Evolutionary conservation across 2,797 vertebrate genomes (phyloP), one percentile per base, ranked within the genome.

Genomic region (Apogon talboti): DNA sequence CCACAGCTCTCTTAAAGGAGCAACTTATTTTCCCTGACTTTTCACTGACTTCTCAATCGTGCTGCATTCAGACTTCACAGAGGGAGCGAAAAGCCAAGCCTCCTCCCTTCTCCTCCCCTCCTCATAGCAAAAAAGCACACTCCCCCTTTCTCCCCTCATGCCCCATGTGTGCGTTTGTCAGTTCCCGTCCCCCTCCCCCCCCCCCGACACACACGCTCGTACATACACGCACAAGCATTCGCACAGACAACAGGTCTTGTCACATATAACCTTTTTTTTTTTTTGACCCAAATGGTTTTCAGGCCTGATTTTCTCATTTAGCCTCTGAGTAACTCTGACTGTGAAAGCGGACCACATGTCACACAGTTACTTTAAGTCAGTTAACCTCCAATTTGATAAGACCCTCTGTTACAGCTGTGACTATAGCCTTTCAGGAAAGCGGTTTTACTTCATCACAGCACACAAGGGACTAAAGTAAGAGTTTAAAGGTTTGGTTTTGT

Each of bases 101-200:
- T 89, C 87, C 85, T 89, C 78, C 83, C 85, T 74, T 88, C 81
- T 88, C 85, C 86, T 89, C 90, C 87, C 87, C 87, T 87, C 75
- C 68, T 62, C 78, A 69, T 19, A 70, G 76, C 73, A 37, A 73
- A 44, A 43, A 73, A 83, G 80, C 81, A 81, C 77, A 71, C 83
- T 47, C 83, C 79, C 69, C 65, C 67, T 54, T 15, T 68, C 68
- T 76, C 66, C 64, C 79, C 78, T 18, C 48, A 56, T 82, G 79
- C 76, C 78, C 72, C 78, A 65, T 71, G 30, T 57, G 63, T 71
- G 66, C 43, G 44, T 44, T 52, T 46, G 50, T 56, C 41, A 51
- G 46, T 54, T 65, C 71, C 55, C 59, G 73, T 68, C 56, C 65
- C 84, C 84, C 81, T 66, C 24, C 83, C 78, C 46, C 41, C 24